Evolutionary conservation across 2,888 invertebrate species (phyloP).

Genomic region (Chrysolina haemoptera): DNA sequence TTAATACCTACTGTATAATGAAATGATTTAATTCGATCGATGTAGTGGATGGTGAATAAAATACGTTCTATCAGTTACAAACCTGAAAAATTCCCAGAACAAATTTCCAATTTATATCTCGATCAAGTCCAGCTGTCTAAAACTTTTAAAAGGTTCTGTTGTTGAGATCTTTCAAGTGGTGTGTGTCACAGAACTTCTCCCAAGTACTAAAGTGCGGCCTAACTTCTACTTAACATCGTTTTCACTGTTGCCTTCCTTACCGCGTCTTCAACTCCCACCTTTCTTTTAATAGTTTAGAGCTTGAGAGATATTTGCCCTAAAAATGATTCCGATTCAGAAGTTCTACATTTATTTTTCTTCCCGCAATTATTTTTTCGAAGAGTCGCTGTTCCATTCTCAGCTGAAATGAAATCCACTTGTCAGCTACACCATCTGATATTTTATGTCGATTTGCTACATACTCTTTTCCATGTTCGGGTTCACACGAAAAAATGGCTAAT

Average conservation of each 20-base stretch:
- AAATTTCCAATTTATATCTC: not conserved
- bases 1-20: no score
- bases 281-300: not conserved
- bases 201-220: slow-evolving; percentile 3
- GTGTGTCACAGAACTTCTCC: slow-evolving; percentile 1
- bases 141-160: not conserved
- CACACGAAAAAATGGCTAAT: no score
- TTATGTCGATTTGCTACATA: no score
- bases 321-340: not conserved
- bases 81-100: not conserved
- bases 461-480: no score
- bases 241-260: not conserved
- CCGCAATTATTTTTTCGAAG: no score
- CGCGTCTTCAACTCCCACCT: not conserved
- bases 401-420: no score
- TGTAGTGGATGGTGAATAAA: no score
- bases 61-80: no score
- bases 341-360: no score
- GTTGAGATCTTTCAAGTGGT: not conserved
- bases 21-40: no score
- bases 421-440: no score
- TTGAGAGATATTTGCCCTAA: not conserved
- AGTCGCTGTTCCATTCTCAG: no score
- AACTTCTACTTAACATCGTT: not conserved
- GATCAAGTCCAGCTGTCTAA: not conserved